These are phyloP conservation scores for Dicrurus megarhynchus DNA, from an alignment of 2,113 vertebrate genomes.

Conservation along the genomic window DNA sequence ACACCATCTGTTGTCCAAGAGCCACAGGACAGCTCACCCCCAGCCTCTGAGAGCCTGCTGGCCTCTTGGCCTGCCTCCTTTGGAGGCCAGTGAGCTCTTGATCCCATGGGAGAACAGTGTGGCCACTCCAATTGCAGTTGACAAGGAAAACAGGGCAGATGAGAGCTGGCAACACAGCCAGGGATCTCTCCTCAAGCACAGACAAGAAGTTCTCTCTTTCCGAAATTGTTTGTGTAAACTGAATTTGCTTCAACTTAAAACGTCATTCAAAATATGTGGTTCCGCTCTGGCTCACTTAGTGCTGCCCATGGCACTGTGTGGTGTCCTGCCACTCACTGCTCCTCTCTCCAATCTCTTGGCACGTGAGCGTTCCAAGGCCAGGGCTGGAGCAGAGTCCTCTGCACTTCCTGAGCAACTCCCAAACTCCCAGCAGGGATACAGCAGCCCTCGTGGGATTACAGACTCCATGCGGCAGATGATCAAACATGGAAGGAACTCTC, in stretches of 20 bases:
- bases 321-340: not conserved
- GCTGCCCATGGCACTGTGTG: not conserved
- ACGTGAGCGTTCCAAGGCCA: not conserved
- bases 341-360: not conserved
- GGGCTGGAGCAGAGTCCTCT: not conserved
- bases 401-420: not conserved
- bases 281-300: not conserved
- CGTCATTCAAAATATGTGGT: not conserved
- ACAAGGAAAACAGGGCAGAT: not conserved
- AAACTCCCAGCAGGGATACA: not conserved
- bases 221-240: not conserved
- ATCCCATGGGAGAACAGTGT: not conserved
- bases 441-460: not conserved
- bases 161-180: not conserved
- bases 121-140: not conserved
- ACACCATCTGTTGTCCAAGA: not conserved
- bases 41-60: not conserved
- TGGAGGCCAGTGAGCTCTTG: not conserved
- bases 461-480: rapidly evolving
- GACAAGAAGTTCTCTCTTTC: not conserved
- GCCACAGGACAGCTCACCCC: not conserved
- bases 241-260: not conserved
- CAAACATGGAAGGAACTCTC: not conserved
- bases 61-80: not conserved
- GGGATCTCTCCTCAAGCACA: not conserved